phyloP scores from a whole-genome alignment of 2,113 vertebrate species.

The Ciconia boyciana region DNA sequence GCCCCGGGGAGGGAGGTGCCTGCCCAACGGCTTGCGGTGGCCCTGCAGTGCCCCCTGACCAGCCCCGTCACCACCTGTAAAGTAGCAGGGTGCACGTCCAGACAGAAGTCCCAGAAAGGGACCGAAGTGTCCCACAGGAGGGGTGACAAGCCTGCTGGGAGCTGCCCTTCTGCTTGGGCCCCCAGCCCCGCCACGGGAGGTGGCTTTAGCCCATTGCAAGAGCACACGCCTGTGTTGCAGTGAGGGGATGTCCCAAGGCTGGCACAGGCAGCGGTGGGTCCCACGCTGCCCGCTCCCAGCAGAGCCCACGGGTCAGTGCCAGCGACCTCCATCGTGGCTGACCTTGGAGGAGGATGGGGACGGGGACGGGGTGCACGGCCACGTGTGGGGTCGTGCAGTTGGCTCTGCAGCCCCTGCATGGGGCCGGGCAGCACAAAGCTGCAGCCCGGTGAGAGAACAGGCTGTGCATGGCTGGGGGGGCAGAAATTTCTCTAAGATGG shows the following conservation, averaged over 20 bases:
- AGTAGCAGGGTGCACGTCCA: background rate
- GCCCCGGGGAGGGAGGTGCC: no score
- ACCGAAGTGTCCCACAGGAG: background rate
- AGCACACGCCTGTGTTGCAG: background rate
- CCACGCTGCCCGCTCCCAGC: background rate
- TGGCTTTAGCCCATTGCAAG: background rate
- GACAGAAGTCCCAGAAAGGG: background rate
- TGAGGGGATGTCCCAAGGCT: background rate
- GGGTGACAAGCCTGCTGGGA: no score
- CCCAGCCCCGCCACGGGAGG: fast-evolving
- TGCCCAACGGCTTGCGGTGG: fast-evolving
- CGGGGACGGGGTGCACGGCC: fast-evolving
- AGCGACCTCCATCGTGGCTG: fast-evolving
- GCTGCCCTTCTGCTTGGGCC: background rate
- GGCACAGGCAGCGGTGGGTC: background rate
- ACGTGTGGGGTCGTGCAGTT: fast-evolving
- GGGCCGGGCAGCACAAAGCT: background rate
- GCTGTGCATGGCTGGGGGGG: no score
- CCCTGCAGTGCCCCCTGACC: background rate
- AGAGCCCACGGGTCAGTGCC: background rate
- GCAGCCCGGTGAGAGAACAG: background rate
- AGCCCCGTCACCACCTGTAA: fast-evolving
- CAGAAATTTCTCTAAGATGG: background rate
- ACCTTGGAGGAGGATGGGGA: background rate
- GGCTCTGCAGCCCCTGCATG: background rate